phyloP scores from a whole-genome alignment of 1,140 invertebrate genomes.

The Anadara kagoshimensis region DNA sequence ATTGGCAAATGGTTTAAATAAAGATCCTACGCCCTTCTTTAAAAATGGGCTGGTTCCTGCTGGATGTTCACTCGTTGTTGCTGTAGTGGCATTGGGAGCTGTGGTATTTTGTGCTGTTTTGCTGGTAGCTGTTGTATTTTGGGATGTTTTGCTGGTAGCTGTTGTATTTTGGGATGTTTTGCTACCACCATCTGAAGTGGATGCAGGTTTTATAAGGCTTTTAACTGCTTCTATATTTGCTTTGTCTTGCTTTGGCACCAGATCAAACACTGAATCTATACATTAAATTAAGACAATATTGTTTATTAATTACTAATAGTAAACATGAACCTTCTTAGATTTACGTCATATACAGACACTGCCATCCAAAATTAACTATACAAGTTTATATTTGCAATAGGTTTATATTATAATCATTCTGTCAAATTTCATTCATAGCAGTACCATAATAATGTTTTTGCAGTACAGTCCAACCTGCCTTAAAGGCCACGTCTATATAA shows the following conservation, averaged over 20 bases:
- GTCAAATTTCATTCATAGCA: no score
- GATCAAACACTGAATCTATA: conserved; percentile 71
- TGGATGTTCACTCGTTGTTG: background rate
- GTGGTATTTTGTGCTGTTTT: background rate
- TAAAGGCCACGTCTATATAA: no score
- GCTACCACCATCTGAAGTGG: no score
- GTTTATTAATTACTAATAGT: no score
- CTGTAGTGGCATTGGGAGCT: background rate
- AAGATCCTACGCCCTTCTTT: conserved; percentile 29
- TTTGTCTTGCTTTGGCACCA: conserved; percentile 64
- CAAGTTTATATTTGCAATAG: no score
- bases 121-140: background rate
- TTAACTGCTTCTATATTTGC: conserved; percentile 58
- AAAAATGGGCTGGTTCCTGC: background rate
- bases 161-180: background rate
- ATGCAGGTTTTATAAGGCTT: conserved; percentile 10
- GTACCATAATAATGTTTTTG: no score
- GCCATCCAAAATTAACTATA: no score
- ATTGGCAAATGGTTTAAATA: conserved; percentile 80
- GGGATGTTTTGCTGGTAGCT: background rate
- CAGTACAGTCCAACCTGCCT: no score
- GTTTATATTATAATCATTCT: no score
- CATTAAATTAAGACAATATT: no score
- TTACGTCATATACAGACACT: no score
- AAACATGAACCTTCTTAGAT: no score